Conservation (phyloP, 30 jellyfish, hydroid and myxozoan genomes). For the Phacellophora camtschatica region DNA sequence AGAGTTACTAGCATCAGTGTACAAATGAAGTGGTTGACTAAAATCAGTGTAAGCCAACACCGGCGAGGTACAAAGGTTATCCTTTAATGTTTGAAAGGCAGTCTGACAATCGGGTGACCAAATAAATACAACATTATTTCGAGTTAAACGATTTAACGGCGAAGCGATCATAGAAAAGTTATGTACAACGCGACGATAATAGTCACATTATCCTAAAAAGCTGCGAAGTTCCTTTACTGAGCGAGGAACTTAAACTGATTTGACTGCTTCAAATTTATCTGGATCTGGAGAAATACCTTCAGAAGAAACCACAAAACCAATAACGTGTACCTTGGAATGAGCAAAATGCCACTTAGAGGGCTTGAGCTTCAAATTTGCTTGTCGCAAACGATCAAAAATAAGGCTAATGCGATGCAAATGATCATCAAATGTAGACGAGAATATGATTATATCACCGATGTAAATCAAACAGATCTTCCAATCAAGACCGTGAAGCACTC, state of each 20-base stretch:
- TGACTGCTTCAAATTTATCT: conserved; percentile 2
- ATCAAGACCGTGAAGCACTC: conserved; percentile 25
- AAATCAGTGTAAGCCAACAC: conserved; percentile 37
- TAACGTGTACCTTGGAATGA: conserved; percentile 11
- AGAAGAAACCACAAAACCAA: conserved; percentile 62
- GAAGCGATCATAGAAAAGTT: conserved; percentile 31
- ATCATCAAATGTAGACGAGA: conserved; percentile 18
- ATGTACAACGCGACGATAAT: conserved; percentile 42
- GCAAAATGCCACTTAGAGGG: conserved; percentile 64
- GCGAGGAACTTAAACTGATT: conserved; percentile 14
- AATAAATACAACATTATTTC: background rate
- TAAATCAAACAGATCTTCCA: conserved; percentile 37
- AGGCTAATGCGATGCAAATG: conserved; percentile 19
- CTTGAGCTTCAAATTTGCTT: conserved; percentile 49
- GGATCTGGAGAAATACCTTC: conserved; percentile 65
- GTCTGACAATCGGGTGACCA: conserved; percentile 19
- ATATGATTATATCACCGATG: conserved; percentile 42
- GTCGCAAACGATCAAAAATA: conserved; percentile 52
- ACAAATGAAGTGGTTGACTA: conserved; percentile 17
- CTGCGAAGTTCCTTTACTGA: conserved; percentile 20
- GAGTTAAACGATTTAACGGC: no score
- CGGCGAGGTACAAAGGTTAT: conserved; percentile 33
- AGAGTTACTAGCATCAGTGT: conserved; percentile 55
- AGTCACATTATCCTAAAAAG: background rate
- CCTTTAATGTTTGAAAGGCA: conserved; percentile 8